A percentile compares a stretch with the other conserved stretches of the same genome.
Conservation (phyloP, 2,113 vertebrate genomes). For the Rana temporaria region DNA sequence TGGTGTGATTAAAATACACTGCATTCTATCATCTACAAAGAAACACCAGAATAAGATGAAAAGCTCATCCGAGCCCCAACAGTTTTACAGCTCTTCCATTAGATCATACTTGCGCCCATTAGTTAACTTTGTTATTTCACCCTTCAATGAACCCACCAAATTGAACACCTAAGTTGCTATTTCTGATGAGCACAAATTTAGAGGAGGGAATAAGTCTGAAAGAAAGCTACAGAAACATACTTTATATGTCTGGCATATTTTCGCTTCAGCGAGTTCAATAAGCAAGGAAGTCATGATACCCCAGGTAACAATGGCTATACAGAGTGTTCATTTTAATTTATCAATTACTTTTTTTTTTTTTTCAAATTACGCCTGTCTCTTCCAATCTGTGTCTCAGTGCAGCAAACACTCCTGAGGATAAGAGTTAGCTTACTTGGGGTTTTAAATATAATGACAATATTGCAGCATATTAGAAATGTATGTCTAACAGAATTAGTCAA, state of each 20-base stretch:
- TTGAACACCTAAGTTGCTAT: slow-evolving; percentile 7
- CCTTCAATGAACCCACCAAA: slow-evolving; percentile 19
- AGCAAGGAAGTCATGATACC: slow-evolving; percentile 23
- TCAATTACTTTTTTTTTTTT: slow-evolving; percentile 35
- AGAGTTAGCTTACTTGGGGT: slow-evolving; percentile 23
- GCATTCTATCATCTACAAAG: too few species aligned
- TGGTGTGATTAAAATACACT: too few species aligned
- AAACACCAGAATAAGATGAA: too few species aligned
- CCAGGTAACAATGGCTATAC: slow-evolving; percentile 34
- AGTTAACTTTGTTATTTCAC: slow-evolving; percentile 32
- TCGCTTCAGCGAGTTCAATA: slow-evolving; percentile 22
- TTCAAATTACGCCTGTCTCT: slow-evolving; percentile 32
- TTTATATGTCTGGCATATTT: slow-evolving; percentile 33
- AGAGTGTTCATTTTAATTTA: slow-evolving; percentile 21
- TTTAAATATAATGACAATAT: slow-evolving; percentile 36
- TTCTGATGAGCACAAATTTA: neutral
- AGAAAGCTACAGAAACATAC: slow-evolving; percentile 16
- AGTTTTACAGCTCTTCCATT: neutral
- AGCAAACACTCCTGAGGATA: slow-evolving; percentile 31
- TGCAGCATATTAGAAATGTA: neutral
- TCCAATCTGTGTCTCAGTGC: slow-evolving; percentile 25
- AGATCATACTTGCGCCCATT: slow-evolving; percentile 5
- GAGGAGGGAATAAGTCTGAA: neutral
- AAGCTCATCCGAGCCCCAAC: too few species aligned
- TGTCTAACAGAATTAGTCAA: neutral